Base-by-base conservation (phyloP, 2,797 vertebrate genomes). In the Premnoplex brunnescens region DNA sequence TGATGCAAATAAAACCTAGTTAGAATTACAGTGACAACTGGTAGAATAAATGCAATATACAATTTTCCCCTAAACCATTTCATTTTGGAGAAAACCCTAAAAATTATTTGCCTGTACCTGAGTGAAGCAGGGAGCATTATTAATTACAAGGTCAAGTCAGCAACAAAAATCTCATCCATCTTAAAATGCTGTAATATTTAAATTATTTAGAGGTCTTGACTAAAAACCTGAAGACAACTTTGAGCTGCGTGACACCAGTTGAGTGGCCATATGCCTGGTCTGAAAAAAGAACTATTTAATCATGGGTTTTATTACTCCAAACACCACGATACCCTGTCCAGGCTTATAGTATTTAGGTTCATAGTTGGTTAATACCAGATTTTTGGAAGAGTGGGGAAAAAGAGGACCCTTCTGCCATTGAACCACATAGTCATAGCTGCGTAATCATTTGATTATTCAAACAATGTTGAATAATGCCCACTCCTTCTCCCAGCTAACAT, bases 391-490 rank as follows among this genome's bases (percentile, higher is more conserved):
- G 2, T 18, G 6, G 5, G 21, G 5, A 30, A 74, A 83, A 4
- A 1, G 10, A 39, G 13, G 6, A 55, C n/a, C 7, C 11, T 63
- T 69, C 49, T 63, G 22, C 2, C 13, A 55, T 68, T 75, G 36
- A 72, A 39, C 1, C 0, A 7, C 3, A 8, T 23, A 71, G 34
- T 23, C 7, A 22, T 10, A 55, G 7, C 2, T 68, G 10, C 10
- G 58, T 18, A 88, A 44, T 43, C 0, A 14, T 36, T 62, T 76
- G 2, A 0, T 23, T 89, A 16, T 54, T 64, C 22, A 64, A 60
- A 55, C 0, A 28, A n/a, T 7, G 8, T 6, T 39, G 21, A 14
- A 10, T 7, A 15, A 60, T 23, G 2, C 3, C 4, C 13, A 6
- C 3, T 46, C 5, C 17, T 77, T 72, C 23, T 68, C 36, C 14